A percentile compares a stretch with the other conserved stretches of the same genome.
phyloP scores from a whole-genome alignment of 2,113 vertebrate genomes.

The Toxotes chatareus region DNA sequence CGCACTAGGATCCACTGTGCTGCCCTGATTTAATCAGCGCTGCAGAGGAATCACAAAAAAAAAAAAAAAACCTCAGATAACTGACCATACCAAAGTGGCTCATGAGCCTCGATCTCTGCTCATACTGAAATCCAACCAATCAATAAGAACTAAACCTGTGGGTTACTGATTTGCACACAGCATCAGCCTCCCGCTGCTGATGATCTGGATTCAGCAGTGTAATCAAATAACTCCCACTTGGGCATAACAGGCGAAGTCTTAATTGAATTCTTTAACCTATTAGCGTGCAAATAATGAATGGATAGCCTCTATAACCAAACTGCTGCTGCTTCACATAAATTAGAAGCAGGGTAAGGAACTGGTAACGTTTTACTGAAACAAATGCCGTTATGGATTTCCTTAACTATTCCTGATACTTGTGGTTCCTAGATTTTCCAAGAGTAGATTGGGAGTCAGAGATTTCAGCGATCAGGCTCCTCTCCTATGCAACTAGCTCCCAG shows the following conservation, averaged over 20 bases:
- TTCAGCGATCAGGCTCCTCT: too few relatives aligned
- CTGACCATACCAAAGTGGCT: background rate
- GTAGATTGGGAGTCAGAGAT: too few relatives aligned
- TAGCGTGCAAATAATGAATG: background rate
- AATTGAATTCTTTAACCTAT: background rate
- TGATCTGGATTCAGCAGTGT: constrained; percentile 1
- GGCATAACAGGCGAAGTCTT: background rate
- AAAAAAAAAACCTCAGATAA: background rate
- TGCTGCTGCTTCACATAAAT: background rate
- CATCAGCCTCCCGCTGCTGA: background rate
- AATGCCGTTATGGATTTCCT: too few relatives aligned
- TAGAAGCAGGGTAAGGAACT: background rate
- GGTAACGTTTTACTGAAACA: too few relatives aligned
- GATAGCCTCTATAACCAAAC: background rate
- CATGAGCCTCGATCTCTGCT: background rate
- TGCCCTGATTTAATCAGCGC: background rate
- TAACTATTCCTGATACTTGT: too few relatives aligned
- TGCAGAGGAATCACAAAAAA: background rate
- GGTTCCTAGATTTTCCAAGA: too few relatives aligned
- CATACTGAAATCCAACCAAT: background rate
- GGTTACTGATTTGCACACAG: background rate
- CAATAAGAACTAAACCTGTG: background rate
- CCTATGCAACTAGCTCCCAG: too few relatives aligned
- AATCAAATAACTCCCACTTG: background rate
- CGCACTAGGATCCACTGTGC: background rate